A percentile compares a stretch with the other conserved stretches of the same genome.
Evolutionary conservation across 2,888 invertebrate genomes (phyloP).

Genomic region (Coelinius sp.): DNA sequence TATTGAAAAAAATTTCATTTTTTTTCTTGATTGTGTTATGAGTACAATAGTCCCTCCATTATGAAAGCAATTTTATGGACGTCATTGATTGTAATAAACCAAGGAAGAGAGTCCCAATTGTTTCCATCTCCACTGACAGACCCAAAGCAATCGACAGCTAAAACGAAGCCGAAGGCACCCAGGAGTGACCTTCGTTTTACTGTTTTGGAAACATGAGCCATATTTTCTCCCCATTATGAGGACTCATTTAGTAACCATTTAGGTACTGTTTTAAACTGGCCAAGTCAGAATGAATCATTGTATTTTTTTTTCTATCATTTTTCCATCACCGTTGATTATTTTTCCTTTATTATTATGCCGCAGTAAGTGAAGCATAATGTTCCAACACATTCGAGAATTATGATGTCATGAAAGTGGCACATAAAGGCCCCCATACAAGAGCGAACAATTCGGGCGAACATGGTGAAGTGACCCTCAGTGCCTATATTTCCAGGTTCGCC

Average conservation of each 20-base stretch:
- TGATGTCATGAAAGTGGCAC: too few relatives aligned
- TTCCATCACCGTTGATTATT: too few relatives aligned
- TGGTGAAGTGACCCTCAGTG: too few relatives aligned
- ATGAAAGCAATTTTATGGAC: neutral
- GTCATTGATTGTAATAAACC: neutral
- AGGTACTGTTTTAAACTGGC: neutral
- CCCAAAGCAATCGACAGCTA: neutral
- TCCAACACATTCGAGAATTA: too few relatives aligned
- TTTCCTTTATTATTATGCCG: too few relatives aligned
- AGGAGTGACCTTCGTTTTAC: neutral
- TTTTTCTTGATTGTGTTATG: neutral
- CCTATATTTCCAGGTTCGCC: too few relatives aligned
- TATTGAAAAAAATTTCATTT: neutral
- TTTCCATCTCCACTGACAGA: neutral
- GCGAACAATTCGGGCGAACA: too few relatives aligned
- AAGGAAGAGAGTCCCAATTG: neutral
- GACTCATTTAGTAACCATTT: neutral
- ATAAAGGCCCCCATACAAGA: too few relatives aligned
- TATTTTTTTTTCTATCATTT: too few relatives aligned
- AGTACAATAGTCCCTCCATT: neutral
- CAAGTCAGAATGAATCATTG: too few relatives aligned
- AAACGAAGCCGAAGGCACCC: neutral
- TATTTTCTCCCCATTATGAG: neutral
- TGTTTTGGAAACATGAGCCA: neutral
- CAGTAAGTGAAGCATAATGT: too few relatives aligned